Base-by-base conservation (phyloP, 2,797 vertebrate genomes). In the Zalophus californianus region DNA sequence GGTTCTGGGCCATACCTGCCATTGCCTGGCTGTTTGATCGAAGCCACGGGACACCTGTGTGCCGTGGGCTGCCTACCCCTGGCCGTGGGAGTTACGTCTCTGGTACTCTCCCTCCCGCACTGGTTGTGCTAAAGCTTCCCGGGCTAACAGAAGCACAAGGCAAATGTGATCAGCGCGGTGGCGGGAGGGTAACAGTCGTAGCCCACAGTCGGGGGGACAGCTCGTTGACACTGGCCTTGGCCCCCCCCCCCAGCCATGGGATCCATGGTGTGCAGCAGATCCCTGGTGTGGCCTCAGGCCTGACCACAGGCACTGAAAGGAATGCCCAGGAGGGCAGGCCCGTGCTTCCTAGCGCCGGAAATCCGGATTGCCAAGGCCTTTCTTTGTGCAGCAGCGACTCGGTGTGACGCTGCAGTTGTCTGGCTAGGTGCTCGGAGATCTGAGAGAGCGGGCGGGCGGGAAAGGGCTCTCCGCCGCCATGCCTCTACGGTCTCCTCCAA, bases 91-190 rank as follows among this genome's bases (percentile, higher is more conserved):
- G 25, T n/a, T 14, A 18, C 20, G 10, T 79, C 58, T 79, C 32
- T 86, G 12, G 72, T 27, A 73, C 25, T 15, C 41, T 52, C 25
- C 50, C 52, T 41, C 6, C 38, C 4, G 15, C 3, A 0, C 0
- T 0, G 1, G 16, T 18, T 0, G 1, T 20, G n/a, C 11, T 23
- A 41, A 84, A 52, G 35, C 41, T 7, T 13, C 29, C 4, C 0
- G 1, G 52, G 41, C 66, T 58, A 56, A 79, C 25, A 62, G 54
- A 38, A 60, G 38, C 54, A 79, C 1, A 16, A 18, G 0, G 1
- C 21, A 58, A 11, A 84, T 16, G 2, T 25, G 3, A 64, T 13
- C 4, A 5, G 10, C 21, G 44, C 11, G 23, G 25, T 38, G 2
- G 82, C 0, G 0, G 73, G 16, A 66, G 58, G 25, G 14, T 21